These are phyloP conservation scores for Ophion ellenae DNA, from an alignment of 2,888 invertebrate species.

Conservation along the genomic window DNA sequence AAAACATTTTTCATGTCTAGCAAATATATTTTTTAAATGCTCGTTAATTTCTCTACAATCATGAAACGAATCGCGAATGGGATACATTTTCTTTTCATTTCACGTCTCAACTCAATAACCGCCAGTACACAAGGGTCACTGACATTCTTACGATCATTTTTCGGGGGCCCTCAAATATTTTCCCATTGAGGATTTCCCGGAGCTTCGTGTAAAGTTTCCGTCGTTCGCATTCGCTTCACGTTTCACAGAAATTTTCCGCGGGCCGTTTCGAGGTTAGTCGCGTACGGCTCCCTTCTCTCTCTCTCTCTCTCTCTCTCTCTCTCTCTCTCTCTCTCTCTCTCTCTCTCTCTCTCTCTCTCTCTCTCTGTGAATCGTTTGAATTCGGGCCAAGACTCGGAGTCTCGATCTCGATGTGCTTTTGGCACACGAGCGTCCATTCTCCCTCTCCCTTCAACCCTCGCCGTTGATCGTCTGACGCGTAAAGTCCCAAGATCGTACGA, in stretches of 20 bases:
- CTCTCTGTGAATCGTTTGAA: constrained; percentile 56
- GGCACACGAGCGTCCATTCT: constrained; percentile 31
- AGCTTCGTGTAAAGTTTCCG: constrained; percentile 6
- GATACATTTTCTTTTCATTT: neutral
- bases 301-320: neutral
- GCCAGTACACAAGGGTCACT: neutral
- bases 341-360: neutral
- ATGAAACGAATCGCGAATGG: neutral
- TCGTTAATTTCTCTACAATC: neutral
- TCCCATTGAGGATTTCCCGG: constrained; percentile 17
- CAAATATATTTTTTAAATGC: neutral
- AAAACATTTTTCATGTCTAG: neutral
- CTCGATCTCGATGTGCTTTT: constrained; percentile 41
- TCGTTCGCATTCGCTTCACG: constrained; percentile 47
- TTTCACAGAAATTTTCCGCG: constrained; percentile 54
- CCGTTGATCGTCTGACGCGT: constrained; percentile 36
- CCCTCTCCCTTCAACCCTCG: neutral
- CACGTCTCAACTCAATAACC: neutral
- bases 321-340: neutral
- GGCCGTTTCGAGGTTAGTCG: constrained; percentile 46
- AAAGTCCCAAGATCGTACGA: constrained; percentile 45
- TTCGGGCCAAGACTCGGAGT: constrained; percentile 55
- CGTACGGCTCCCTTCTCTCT: constrained; percentile 16
- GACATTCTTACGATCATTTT: neutral
- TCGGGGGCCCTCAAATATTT: neutral